Evolutionary conservation across 1,140 invertebrate species (phyloP).

Genomic region (Trinorchestia longiramus): DNA sequence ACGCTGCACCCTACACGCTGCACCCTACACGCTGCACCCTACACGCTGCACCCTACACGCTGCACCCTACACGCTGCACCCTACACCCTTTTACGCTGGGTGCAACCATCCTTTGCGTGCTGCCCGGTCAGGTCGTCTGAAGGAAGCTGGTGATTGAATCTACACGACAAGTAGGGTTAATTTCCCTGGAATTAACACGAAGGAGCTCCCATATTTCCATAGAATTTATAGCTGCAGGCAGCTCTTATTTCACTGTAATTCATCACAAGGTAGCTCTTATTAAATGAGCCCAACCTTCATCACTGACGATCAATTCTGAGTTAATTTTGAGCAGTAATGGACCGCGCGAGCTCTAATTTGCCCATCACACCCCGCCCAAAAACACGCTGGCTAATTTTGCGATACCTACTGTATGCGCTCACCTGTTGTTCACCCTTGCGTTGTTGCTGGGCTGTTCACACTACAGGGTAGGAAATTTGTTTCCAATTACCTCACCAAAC

Average conservation of each 20-base stretch:
- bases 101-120: background rate
- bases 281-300: background rate
- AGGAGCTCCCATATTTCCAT: background rate
- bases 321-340: background rate
- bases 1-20: background rate
- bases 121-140: background rate
- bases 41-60: background rate
- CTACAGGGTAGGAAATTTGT: too few relatives aligned
- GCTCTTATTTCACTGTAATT: background rate
- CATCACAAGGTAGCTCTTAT: background rate
- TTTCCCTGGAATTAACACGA: background rate
- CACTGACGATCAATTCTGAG: background rate
- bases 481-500: too few relatives aligned
- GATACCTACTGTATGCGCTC: background rate
- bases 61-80: background rate
- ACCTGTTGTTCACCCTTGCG: background rate
- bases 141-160: background rate
- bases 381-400: background rate
- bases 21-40: background rate
- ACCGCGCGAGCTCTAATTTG: background rate
- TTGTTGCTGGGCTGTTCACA: background rate
- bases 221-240: background rate
- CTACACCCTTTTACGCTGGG: background rate
- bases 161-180: background rate
- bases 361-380: background rate